These are phyloP conservation scores for Eremophila alpestris DNA, from an alignment of 2,797 vertebrate species.

Conservation along the genomic window DNA sequence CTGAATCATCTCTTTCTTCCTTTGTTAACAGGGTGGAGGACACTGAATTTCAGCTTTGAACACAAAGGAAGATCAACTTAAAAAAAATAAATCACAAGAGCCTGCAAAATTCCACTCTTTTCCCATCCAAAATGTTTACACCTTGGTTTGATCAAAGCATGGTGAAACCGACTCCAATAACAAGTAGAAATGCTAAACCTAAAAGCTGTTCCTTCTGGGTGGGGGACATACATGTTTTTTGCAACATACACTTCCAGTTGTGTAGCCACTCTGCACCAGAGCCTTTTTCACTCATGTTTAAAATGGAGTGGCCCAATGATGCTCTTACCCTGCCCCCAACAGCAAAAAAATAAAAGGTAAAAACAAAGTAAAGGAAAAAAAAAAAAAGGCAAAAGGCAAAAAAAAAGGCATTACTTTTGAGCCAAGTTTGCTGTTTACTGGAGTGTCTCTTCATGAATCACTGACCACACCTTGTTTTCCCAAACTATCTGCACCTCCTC, in stretches of 20 bases:
- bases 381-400: accelerated
- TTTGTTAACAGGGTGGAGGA: constrained; percentile 46
- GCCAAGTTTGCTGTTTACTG: constrained; percentile 32
- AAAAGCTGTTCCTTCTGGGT: background rate
- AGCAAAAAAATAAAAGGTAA: background rate
- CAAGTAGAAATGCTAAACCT: constrained; percentile 4
- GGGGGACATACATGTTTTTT: background rate
- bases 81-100: background rate
- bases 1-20: constrained; percentile 23
- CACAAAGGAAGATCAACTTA: background rate
- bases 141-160: background rate
- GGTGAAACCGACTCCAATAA: background rate
- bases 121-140: background rate
- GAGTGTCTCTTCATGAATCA: constrained; percentile 54
- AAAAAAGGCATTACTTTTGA: background rate
- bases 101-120: background rate
- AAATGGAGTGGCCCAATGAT: background rate
- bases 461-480: constrained; percentile 63
- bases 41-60: constrained; percentile 8
- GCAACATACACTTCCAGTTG: background rate
- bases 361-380: background rate
- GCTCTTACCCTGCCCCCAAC: accelerated
- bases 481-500: constrained; percentile 50
- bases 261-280: background rate
- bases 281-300: background rate